Evolutionary conservation across 2,113 vertebrate species (phyloP).

Genomic region (Mobula hypostoma): DNA sequence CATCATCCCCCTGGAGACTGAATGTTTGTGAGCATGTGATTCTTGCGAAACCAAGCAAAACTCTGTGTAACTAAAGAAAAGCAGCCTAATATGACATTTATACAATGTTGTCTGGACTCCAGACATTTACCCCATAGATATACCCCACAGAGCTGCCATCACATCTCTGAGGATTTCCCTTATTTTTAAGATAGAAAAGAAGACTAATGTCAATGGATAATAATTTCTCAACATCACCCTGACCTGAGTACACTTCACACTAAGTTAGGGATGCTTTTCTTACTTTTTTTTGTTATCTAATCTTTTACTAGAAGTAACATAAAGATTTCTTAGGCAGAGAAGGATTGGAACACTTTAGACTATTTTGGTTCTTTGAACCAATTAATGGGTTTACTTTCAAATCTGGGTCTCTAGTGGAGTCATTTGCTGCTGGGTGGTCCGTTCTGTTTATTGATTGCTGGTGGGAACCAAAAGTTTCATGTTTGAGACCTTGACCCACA

Average conservation of each 20-base stretch:
- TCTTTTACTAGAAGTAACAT: too few species aligned
- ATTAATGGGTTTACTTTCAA: neutral
- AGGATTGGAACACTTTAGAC: neutral
- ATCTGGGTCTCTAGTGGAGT: neutral
- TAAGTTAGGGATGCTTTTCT: neutral
- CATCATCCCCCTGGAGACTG: conserved; percentile 20
- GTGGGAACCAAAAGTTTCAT: neutral
- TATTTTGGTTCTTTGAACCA: neutral
- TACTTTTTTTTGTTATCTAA: neutral
- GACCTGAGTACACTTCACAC: neutral
- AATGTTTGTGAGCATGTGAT: conserved; percentile 22
- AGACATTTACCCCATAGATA: neutral
- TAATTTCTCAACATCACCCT: neutral
- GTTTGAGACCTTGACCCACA: neutral
- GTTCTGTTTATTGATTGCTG: neutral
- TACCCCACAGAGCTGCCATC: neutral
- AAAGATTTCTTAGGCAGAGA: neutral
- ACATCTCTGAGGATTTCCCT: neutral
- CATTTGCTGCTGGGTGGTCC: neutral
- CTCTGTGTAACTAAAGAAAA: conserved; percentile 1
- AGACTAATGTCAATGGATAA: neutral
- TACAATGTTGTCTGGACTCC: neutral
- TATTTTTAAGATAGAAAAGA: neutral
- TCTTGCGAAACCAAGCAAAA: conserved; percentile 20
- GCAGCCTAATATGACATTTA: neutral